Base-by-base conservation (phyloP, 1,140 invertebrate genomes). In the Aphaenogaster rudis region DNA sequence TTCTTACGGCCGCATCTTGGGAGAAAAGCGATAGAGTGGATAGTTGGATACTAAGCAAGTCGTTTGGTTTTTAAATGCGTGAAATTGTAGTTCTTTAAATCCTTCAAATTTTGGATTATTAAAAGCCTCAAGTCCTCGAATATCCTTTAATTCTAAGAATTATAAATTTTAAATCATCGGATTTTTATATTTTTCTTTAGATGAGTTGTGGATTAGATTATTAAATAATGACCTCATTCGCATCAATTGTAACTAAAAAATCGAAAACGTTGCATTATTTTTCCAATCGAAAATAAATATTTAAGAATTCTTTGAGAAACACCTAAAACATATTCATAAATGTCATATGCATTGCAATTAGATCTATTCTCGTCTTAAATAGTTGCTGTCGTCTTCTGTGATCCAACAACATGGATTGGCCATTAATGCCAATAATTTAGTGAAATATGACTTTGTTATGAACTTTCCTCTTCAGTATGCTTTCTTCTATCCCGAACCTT, bases 381-480 rank as follows among this genome's bases (percentile, higher is more conserved):
- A 3, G 4, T 45, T 45, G 9, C 21, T 45, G 21, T n/a, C 61
- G 48, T 50, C 36, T 61, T 63, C 13, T 54, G 8, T 90, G 90
- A 91, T 63, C 82, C 48, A 89, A 91, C 79, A 90, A 91, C 69
- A 89, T 87, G 89, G 33, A 84, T 91, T 79, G 54, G 33, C 9
- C 33, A 33, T 21, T 79, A 88, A 69, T 59, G 82, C 79, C 45
- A 67, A 87, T 91, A 90, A 91, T 91, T 86, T 76, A 54, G 63
- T 61, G 13, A 86, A 50, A 87, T 72, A 82, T 88, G 86, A 86
- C 81, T 74, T 28, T 59, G 61, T 17, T 50, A 50, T 36, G 52
- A 69, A 72, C 11, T 33, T 50, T 13, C 64, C 71, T 64, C 11
- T 9, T 11, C 5, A 6, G 7, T 8, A 3, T 4, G 17, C 39